Evolutionary conservation across 1,140 invertebrate genomes (phyloP).

Genomic region (Drosophila arizonae): DNA sequence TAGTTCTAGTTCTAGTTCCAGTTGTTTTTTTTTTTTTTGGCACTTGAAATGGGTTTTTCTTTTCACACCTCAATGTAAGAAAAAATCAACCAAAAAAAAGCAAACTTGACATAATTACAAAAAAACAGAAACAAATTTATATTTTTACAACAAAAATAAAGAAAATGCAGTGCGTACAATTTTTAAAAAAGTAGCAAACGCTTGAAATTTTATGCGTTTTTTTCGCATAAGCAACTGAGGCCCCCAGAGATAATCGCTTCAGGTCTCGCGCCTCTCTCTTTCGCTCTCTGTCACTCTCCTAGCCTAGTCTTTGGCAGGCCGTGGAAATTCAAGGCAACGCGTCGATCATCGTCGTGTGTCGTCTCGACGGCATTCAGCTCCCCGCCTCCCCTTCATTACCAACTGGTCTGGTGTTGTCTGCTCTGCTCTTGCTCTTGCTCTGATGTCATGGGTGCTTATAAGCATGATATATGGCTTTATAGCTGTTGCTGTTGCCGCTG

Average conservation of each 20-base stretch:
- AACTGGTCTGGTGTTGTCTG: slow-evolving; percentile 7
- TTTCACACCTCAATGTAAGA: slow-evolving; percentile 44
- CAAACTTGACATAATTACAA: slow-evolving; percentile 78
- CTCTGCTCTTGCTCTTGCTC: slow-evolving; percentile 12
- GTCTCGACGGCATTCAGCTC: slow-evolving; percentile 15
- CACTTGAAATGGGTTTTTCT: slow-evolving; percentile 48
- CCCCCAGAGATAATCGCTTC: slow-evolving; percentile 23
- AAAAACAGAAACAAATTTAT: slow-evolving; percentile 35
- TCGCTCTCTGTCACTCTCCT: background rate
- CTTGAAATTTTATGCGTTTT: slow-evolving; percentile 53
- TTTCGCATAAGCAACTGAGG: slow-evolving; percentile 39
- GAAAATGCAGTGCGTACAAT: slow-evolving; percentile 72
- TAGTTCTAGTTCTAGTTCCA: slow-evolving; percentile 4
- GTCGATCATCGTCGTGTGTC: slow-evolving; percentile 37
- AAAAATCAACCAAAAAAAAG: slow-evolving; percentile 43
- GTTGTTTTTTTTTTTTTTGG: background rate
- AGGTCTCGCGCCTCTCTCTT: background rate
- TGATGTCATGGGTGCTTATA: slow-evolving; percentile 52
- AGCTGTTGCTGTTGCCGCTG: slow-evolving; percentile 5
- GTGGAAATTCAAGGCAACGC: slow-evolving; percentile 50
- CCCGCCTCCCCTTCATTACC: background rate
- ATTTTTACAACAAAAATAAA: slow-evolving; percentile 29
- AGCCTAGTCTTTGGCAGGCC: slow-evolving; percentile 1
- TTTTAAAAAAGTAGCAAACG: slow-evolving; percentile 74
- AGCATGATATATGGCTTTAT: slow-evolving; percentile 46